These are phyloP conservation scores for Hyles vespertilio DNA, from an alignment of 1,140 invertebrate species.

Conservation along the genomic window DNA sequence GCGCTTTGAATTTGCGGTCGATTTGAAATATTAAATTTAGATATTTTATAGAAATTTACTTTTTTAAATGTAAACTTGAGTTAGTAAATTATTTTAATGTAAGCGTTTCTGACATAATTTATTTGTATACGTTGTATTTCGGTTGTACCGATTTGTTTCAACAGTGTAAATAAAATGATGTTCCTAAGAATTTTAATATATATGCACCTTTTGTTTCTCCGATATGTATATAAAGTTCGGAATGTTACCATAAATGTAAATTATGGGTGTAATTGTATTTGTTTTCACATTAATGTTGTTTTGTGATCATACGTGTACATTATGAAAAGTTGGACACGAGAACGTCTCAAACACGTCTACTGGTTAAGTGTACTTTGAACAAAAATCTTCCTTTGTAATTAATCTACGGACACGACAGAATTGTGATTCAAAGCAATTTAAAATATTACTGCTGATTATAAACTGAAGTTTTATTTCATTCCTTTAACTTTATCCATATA, in stretches of 20 bases:
- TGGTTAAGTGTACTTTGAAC: conserved; percentile 58
- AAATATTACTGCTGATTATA: conserved; percentile 74
- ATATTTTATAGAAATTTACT: too few relatives aligned
- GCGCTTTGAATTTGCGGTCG: too few relatives aligned
- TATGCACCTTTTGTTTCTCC: background rate
- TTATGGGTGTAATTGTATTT: conserved; percentile 2
- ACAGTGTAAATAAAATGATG: conserved; percentile 4
- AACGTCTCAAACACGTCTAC: conserved; percentile 9
- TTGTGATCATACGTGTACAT: conserved; percentile 14
- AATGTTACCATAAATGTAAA: conserved; percentile 14
- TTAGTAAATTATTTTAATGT: too few relatives aligned
- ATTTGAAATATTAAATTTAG: too few relatives aligned
- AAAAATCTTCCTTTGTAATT: conserved; percentile 70
- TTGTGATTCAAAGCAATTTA: conserved; percentile 75
- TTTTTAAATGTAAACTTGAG: too few relatives aligned
- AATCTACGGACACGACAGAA: conserved; percentile 73
- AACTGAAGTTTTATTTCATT: conserved; percentile 47
- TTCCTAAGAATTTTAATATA: conserved; percentile 4
- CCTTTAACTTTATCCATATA: background rate
- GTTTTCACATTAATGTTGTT: conserved; percentile 15
- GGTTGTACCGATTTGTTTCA: too few relatives aligned
- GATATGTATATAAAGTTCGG: background rate
- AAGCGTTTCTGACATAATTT: too few relatives aligned
- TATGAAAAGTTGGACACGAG: conserved; percentile 26
- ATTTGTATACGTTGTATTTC: too few relatives aligned